Evolutionary conservation across 2,888 invertebrate genomes (phyloP).

Genomic region (Agonopterix arenella): DNA sequence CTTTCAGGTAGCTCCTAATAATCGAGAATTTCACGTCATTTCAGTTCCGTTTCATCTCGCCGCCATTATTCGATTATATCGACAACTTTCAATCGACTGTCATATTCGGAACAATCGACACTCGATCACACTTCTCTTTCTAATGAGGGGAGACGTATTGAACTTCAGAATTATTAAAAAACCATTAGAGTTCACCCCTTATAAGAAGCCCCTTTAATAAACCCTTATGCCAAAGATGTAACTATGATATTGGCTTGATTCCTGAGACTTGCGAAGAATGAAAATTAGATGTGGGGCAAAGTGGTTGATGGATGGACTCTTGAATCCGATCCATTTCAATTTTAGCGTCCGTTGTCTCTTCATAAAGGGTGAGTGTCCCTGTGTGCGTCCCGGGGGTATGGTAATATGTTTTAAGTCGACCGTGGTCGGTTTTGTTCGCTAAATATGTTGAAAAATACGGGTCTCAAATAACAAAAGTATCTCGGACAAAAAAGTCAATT

Average conservation of each 20-base stretch:
- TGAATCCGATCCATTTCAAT: constrained; percentile 74
- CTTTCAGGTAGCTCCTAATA: no score
- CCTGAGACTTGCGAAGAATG: no score
- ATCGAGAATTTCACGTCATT: constrained; percentile 9
- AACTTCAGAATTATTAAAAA: constrained; percentile 70
- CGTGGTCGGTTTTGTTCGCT: constrained; percentile 25
- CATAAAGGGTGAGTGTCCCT: constrained; percentile 62
- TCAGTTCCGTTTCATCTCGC: constrained; percentile 24
- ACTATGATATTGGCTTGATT: no score
- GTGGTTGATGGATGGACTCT: constrained; percentile 69
- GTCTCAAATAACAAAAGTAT: no score
- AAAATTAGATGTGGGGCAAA: constrained; percentile 38
- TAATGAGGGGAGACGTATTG: constrained; percentile 52
- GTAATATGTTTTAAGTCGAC: constrained; percentile 50
- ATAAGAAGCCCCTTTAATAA: no score
- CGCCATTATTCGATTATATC: constrained; percentile 52
- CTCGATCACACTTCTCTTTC: constrained; percentile 51
- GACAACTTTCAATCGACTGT: constrained; percentile 64
- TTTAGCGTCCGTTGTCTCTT: constrained; percentile 47
- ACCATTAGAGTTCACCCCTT: constrained; percentile 41
- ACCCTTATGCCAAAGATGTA: background rate
- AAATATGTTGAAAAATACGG: background rate
- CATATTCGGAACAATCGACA: constrained; percentile 58
- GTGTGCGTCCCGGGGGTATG: constrained; percentile 50
- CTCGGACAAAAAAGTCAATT: no score